Evolutionary conservation across 2,888 invertebrate genomes (phyloP), one percentile per base, ranked within the genome.

Genomic region (Heliconius hortense): DNA sequence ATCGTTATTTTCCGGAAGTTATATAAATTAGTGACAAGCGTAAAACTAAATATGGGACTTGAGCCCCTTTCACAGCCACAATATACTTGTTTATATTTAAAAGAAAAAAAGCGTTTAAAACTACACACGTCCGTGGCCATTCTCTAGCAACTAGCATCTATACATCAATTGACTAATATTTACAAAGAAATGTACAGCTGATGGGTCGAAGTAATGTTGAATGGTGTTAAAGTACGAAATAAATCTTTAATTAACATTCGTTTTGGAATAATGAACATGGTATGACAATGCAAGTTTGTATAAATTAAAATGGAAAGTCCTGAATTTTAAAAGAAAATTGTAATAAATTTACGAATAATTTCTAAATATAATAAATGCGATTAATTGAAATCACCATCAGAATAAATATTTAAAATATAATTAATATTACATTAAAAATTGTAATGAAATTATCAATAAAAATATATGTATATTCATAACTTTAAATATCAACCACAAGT

Each of bases 1-100:
- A 31, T n/a, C n/a, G 24, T 53, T 48, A 48, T 39, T n/a, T 15
- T 70, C 60, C 28, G 71, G 28, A 82, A 83, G 86, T 85, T 88
- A 89, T n/a, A 69, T 89, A 90, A 90, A 90, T 92, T 90, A 92
- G 89, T 90, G 90, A 92, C 89, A 89, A 92, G 91, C 91, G 84
- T 91, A 90, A 87, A 90, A 86, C 92, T 93, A 83, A 83, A 80
- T 80, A 86, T 85, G 87, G 88, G 90, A 89, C 86, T 84, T 81
- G 80, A 83, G 87, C 84, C 92, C 91, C 85, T 84, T 89, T 93
- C 93, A 93, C 93, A 93, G 93, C 93, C 93, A 92, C 91, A 88
- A 86, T 91, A 92, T 88, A 91, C 87, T 89, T 88, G 87, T 90
- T 90, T 56, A 56, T 56, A 56, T 56, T n/a, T 10, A 90, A 84